Evolutionary conservation across 2,888 invertebrate species (phyloP), one percentile per base, ranked within the genome.

Genomic region (Miltochrista miniata): DNA sequence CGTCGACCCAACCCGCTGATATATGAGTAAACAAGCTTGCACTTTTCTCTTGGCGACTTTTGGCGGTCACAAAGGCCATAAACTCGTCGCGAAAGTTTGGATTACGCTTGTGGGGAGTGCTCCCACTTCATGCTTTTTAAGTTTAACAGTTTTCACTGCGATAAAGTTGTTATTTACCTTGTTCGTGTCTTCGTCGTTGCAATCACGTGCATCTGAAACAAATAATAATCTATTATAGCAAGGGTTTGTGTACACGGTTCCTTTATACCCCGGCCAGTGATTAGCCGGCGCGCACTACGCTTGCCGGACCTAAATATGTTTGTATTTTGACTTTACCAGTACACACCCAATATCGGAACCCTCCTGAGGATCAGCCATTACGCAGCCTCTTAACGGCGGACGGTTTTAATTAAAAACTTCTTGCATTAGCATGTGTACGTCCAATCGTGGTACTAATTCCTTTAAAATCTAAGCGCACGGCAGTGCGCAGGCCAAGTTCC

Each of bases 381-480:
- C 86, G 82, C 83, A 87, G 89, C 89, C 90, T 90, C 90, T 90
- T 91, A 89, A 84, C 90, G 81, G 76, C 83, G 81, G 81, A 80
- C 87, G 85, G 85, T 88, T 91, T 91, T 91, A 91, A 91, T 91
- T 91, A 91, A 91, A 91, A 90, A 90, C 90, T 91, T 90, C 90
- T 89, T 89, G 81, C 89, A 89, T 89, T 90, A 90, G 82, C 90
- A 86, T 88, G 86, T 85, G 85, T 83, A 83, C 81, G 82, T 74
- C 82, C 82, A 81, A 81, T 85, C 81, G 82, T 80, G 81, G 78
- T 81, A 76, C 81, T 85, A 85, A 87, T 85, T 84, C 83, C 79
- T 81, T 82, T 83, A 81, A 85, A 85, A 88, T n/a, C n/a, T n/a
- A n/a, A n/a, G n/a, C n/a, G n/a, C n/a, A n/a, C n/a, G n/a, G n/a